Evolutionary conservation across 2,888 invertebrate species (phyloP).

Genomic region (Patella ulyssiponensis): DNA sequence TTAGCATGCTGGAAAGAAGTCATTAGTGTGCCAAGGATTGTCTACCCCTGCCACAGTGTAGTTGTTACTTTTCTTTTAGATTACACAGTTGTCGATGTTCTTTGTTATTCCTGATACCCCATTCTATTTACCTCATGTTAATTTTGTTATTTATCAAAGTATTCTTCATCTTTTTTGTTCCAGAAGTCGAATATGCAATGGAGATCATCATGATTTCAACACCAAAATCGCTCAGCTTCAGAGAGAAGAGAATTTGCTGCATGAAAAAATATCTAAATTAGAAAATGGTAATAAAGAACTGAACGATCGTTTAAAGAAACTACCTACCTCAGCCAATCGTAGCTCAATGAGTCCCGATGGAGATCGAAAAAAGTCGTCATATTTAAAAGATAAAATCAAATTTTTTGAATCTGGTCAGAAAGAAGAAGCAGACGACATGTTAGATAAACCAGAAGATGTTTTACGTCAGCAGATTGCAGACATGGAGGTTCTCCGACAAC

Average conservation of each 20-base stretch:
- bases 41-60: no score
- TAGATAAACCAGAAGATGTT: conserved; percentile 65
- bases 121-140: no score
- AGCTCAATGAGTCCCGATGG: neutral
- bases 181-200: no score
- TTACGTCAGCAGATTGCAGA: conserved; percentile 63
- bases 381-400: neutral
- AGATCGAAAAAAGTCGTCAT: neutral
- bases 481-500: conserved; percentile 62
- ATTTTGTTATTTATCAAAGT: no score
- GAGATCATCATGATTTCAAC: neutral
- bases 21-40: no score
- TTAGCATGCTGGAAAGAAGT: no score
- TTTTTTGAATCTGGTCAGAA: conserved; percentile 3
- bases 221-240: neutral
- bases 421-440: conserved; percentile 38
- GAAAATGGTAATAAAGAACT: neutral
- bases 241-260: neutral
- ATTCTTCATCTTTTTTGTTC: no score
- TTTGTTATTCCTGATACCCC: no score
- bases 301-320: neutral
- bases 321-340: neutral
- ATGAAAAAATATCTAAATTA: neutral
- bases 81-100: no score
- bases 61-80: no score